These are phyloP conservation scores for Callitettix versicolor DNA, from an alignment of 1,140 invertebrate genomes.

Conservation along the genomic window DNA sequence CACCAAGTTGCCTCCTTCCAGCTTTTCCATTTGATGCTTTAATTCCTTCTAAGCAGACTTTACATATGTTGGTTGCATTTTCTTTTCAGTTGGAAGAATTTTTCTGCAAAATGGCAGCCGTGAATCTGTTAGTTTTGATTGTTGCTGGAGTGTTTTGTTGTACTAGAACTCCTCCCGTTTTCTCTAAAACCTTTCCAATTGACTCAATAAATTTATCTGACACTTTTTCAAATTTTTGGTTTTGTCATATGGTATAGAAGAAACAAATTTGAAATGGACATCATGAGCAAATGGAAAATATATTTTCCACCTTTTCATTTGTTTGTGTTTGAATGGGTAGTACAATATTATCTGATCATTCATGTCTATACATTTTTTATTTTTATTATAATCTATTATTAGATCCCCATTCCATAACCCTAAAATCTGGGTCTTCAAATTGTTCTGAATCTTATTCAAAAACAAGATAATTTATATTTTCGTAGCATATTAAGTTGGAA, in stretches of 20 bases:
- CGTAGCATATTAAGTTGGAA: too few relatives aligned
- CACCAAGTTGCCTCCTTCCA: slow-evolving; percentile 2
- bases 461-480: too few relatives aligned
- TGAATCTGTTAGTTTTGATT: neutral
- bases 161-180: neutral
- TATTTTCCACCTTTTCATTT: slow-evolving; percentile 3
- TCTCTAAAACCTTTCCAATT: neutral
- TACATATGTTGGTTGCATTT: neutral
- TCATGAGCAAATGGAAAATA: slow-evolving; percentile 2
- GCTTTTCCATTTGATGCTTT: neutral
- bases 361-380: slow-evolving; percentile 3
- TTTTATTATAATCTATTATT: slow-evolving; percentile 5
- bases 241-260: neutral
- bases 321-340: too few relatives aligned
- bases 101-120: neutral
- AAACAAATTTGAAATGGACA: neutral
- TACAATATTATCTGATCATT: too few relatives aligned
- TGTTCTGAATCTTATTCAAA: too few relatives aligned
- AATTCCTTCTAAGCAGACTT: neutral
- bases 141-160: neutral
- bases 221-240: neutral
- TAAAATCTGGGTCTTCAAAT: too few relatives aligned
- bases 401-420: too few relatives aligned
- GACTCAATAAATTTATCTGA: neutral
- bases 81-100: slow-evolving; percentile 2